These are phyloP conservation scores for Vanessa tameamea DNA, from an alignment of 1,140 invertebrate genomes.

Conservation along the genomic window DNA sequence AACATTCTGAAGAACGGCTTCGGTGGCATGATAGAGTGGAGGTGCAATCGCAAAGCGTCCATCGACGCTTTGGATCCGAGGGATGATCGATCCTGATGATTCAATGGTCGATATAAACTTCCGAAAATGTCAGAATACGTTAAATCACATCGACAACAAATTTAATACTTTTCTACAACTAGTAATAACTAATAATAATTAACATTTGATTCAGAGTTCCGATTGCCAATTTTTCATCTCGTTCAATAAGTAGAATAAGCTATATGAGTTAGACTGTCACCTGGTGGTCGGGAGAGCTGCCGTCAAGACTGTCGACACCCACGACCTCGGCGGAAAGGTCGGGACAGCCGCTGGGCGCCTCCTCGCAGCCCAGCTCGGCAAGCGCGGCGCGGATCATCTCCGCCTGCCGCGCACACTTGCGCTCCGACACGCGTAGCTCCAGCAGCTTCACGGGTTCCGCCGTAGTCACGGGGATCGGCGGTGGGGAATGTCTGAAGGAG, in stretches of 20 bases:
- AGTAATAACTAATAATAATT: too few species aligned
- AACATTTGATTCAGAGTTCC: too few species aligned
- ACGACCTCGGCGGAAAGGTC: conserved; percentile 76
- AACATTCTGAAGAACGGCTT: conserved; percentile 82
- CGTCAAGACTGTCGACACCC: conserved; percentile 69
- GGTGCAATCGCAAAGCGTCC: conserved; percentile 74
- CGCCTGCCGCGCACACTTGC: conserved; percentile 89
- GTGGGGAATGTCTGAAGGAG: conserved; percentile 70
- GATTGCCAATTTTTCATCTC: neutral
- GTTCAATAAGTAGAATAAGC: too few species aligned
- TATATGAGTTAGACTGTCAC: conserved; percentile 38
- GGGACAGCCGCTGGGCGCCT: conserved; percentile 92
- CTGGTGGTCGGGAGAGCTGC: conserved; percentile 74
- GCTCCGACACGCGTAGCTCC: conserved; percentile 87
- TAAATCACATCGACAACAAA: too few species aligned
- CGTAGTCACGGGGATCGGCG: conserved; percentile 61
- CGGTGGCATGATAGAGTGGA: conserved; percentile 77
- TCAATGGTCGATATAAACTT: conserved; percentile 11
- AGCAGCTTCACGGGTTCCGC: conserved; percentile 69
- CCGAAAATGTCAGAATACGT: neutral
- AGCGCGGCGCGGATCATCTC: conserved; percentile 91
- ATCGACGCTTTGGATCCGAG: conserved; percentile 70
- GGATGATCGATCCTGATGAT: conserved; percentile 69
- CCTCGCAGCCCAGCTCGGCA: conserved; percentile 91
- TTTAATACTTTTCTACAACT: neutral